A percentile compares a stretch with the other conserved stretches of the same genome.
Evolutionary conservation across 2,888 invertebrate species (phyloP).

Genomic region (Andrena bicolor): DNA sequence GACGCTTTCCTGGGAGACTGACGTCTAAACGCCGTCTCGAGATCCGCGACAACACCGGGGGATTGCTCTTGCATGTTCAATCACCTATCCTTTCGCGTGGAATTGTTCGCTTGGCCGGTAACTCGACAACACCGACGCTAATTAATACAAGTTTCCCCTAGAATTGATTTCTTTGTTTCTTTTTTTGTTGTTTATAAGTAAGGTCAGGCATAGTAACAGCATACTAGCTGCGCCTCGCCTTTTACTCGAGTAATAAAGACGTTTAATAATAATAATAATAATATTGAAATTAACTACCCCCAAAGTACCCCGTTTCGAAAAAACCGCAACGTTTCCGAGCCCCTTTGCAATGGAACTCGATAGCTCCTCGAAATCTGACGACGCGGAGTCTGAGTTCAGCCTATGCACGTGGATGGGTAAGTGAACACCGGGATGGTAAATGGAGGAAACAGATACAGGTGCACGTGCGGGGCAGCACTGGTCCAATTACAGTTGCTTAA

Average conservation of each 20-base stretch:
- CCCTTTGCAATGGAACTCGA: background rate
- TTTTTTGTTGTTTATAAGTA: too few species aligned
- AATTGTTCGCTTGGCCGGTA: too few species aligned
- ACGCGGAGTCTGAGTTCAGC: background rate
- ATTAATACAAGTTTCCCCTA: too few species aligned
- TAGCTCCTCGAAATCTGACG: background rate
- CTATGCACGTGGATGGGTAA: slow-evolving; percentile 9
- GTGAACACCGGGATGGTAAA: background rate
- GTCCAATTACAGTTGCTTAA: slow-evolving; percentile 25
- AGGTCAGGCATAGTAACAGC: too few species aligned
- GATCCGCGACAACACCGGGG: background rate
- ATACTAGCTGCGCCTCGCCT: too few species aligned
- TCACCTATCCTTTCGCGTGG: background rate
- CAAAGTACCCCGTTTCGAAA: too few species aligned
- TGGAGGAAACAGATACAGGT: background rate
- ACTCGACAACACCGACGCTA: too few species aligned
- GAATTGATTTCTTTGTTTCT: too few species aligned
- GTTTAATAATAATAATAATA: too few species aligned
- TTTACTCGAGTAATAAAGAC: too few species aligned
- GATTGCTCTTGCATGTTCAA: background rate
- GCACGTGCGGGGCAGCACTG: background rate
- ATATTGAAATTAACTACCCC: too few species aligned
- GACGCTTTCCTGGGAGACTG: slow-evolving; percentile 20
- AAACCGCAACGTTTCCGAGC: too few species aligned
- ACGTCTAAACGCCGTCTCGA: background rate